Evolutionary conservation across 2,113 vertebrate species (phyloP).

Genomic region (Tyrannus savana): DNA sequence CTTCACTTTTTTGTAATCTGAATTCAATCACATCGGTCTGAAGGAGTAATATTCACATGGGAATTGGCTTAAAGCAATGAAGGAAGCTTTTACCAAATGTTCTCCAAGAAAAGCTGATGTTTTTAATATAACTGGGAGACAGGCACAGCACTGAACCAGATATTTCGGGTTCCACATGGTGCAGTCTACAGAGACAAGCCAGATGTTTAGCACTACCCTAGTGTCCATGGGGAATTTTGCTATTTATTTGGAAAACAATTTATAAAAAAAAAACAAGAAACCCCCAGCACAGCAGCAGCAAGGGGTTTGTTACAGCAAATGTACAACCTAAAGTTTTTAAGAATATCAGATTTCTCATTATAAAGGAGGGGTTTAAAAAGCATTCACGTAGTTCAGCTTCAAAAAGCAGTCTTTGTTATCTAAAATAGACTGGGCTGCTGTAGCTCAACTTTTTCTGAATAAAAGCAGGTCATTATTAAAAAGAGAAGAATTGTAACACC

Average conservation of each 20-base stretch:
- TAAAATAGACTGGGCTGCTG: neutral
- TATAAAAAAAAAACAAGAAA: neutral
- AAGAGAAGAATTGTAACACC: neutral
- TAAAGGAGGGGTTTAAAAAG: neutral
- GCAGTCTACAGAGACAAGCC: neutral
- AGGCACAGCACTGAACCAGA: neutral
- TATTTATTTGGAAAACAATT: slow-evolving; percentile 14
- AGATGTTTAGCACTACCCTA: slow-evolving; percentile 16
- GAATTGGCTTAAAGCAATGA: slow-evolving; percentile 1
- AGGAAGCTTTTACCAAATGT: slow-evolving; percentile 12
- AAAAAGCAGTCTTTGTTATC: neutral
- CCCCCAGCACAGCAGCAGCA: neutral
- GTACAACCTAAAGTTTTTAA: neutral
- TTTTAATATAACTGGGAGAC: neutral
- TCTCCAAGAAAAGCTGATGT: slow-evolving; percentile 20
- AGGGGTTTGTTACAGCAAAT: neutral
- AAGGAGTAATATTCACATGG: neutral
- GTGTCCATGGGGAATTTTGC: neutral
- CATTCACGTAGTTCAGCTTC: neutral
- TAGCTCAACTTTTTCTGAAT: neutral
- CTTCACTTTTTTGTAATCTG: neutral
- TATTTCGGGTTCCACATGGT: neutral
- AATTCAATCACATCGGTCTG: neutral
- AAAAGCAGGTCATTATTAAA: slow-evolving; percentile 7
- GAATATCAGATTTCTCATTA: neutral